Evolutionary conservation across 1,140 invertebrate species (phyloP), one percentile per base, ranked within the genome.

Genomic region (Zaprionus capensis): DNA sequence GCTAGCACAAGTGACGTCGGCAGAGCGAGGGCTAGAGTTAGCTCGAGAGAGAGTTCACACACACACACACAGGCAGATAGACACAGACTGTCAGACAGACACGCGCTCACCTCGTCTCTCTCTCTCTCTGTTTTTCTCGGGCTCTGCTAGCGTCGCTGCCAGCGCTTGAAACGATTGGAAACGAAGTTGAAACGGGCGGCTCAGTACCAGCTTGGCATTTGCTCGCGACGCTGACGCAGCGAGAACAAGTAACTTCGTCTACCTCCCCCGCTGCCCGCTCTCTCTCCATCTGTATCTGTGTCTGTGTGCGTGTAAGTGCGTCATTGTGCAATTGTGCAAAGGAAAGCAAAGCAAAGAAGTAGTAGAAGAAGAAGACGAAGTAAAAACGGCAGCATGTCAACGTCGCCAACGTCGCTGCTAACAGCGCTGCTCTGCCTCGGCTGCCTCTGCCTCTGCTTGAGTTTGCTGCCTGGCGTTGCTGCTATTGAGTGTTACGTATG

Each of bases 401-500:
- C 44, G 55, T 61, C 53, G 46, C 17, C 34, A 28, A 31, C 17
- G 36, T 11, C 44, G 51, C 41, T 56, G 46, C n/a, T 63, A 7
- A 26, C 53, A 17, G 51, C 59, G 51, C 58, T 62, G 59, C 61
- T 49, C 26, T 49, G 24, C 6, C 55, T 31, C 51, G 44, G 59
- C 28, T 55, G 70, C 64, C 69, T 41, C 14, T 67, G 65, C 38
- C 17, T 38, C 15, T 36, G 70, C 44, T 56, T 31, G 20, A 49
- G 63, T n/a, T 28, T 26, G 15, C 71, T 55, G 57, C 7, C 12
- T 44, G 20, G 46, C 65, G 44, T 12, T 15, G 44, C 71, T 51
- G 94, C 95, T 76, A 95, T 98, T 78, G 93, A 95, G 73, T 99
- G 98, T 93, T 99, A 97, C 93, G 96, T 97, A 91, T 99, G 98